Evolutionary conservation across 2,797 vertebrate species (phyloP).

Genomic region (Phrynocephalus guinanensis): DNA sequence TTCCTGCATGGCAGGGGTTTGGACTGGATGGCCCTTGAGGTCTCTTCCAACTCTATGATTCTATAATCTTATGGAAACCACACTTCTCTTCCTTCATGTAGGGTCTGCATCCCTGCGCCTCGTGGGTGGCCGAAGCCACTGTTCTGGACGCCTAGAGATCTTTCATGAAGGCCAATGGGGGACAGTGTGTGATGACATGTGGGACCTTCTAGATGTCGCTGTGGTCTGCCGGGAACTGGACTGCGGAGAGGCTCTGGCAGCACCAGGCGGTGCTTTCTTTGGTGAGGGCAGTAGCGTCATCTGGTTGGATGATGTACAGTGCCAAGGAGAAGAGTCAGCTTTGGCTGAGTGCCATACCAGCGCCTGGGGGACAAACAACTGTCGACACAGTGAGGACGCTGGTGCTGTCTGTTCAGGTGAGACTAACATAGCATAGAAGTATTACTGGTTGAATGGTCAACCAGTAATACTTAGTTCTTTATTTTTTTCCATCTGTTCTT

Average conservation of each 20-base stretch:
- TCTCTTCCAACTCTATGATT: no score
- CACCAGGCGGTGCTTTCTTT: constrained; percentile 68
- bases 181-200: constrained; percentile 71
- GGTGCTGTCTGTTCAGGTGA: constrained; percentile 45
- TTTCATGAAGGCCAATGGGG: constrained; percentile 70
- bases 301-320: constrained; percentile 74
- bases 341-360: constrained; percentile 57
- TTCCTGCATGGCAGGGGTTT: no score
- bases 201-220: constrained; percentile 63
- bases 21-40: no score
- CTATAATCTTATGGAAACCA: background rate
- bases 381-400: constrained; percentile 39
- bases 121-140: constrained; percentile 58
- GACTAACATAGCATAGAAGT: background rate
- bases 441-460: background rate
- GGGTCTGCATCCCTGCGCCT: constrained; percentile 62
- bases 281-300: constrained; percentile 71
- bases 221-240: constrained; percentile 74
- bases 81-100: constrained; percentile 8
- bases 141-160: constrained; percentile 72
- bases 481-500: no score
- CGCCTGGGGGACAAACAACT: constrained; percentile 47
- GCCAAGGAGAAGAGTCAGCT: constrained; percentile 66
- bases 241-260: constrained; percentile 61
- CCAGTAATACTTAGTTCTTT: no score